Percentiles rank a stretch among this genome's conserved stretches.
These are phyloP conservation scores for Pempheris klunzingeri DNA, from an alignment of 2,797 vertebrate species.

Conservation along the genomic window DNA sequence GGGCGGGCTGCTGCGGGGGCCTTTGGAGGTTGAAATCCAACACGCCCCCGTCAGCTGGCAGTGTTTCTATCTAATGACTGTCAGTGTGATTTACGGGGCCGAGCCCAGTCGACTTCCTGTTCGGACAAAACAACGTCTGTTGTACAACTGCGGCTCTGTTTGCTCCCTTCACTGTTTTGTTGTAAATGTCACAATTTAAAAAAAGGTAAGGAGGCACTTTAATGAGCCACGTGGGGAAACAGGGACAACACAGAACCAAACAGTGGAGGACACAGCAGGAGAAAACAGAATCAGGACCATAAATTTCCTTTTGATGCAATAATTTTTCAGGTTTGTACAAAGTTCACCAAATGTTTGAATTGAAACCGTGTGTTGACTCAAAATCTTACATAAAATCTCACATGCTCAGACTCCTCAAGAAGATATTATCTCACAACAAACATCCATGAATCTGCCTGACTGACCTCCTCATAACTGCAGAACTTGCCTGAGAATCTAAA, in stretches of 20 bases:
- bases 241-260: background rate
- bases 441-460: no score
- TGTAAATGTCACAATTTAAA: conserved; percentile 37
- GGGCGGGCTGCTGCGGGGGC: background rate
- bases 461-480: no score
- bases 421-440: no score
- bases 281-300: background rate
- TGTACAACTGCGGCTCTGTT: conserved; percentile 1
- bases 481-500: no score
- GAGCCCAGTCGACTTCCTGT: conserved; percentile 30
- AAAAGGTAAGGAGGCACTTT: conserved; percentile 29
- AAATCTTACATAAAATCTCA: no score
- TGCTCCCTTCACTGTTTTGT: conserved; percentile 9
- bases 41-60: conserved; percentile 29
- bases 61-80: conserved; percentile 31
- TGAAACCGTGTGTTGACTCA: no score
- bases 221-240: background rate
- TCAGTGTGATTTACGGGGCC: conserved; percentile 42
- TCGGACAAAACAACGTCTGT: conserved; percentile 24
- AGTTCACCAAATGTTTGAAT: background rate
- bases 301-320: background rate
- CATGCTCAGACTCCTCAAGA: no score
- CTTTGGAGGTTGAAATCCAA: conserved; percentile 13
- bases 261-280: background rate
- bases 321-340: background rate